Evolutionary conservation across 2,113 vertebrate genomes (phyloP).

Genomic region (Eudyptes chrysolophus): DNA sequence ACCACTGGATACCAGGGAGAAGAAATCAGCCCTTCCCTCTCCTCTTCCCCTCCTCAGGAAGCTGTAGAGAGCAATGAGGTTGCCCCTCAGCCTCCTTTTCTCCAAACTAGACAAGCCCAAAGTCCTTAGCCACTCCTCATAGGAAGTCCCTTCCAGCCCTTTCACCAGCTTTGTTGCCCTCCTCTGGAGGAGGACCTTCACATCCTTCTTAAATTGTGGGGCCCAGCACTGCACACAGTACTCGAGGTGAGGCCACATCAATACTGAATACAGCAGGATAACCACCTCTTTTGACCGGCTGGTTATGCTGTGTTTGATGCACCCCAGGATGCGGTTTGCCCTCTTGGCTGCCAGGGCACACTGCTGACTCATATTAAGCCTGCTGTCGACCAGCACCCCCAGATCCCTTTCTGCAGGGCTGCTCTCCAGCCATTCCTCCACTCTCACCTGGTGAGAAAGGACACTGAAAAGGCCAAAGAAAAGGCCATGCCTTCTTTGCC

Average conservation of each 20-base stretch:
- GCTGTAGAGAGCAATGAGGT: neutral
- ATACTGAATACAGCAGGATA: fast-evolving
- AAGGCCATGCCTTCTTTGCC: neutral
- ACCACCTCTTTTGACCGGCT: neutral
- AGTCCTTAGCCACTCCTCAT: neutral
- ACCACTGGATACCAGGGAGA: no score
- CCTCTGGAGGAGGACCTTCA: neutral
- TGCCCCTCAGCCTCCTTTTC: neutral
- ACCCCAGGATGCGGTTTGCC: neutral
- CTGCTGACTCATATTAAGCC: neutral
- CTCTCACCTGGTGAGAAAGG: neutral
- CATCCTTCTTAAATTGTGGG: neutral
- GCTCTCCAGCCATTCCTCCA: neutral
- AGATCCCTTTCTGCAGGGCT: neutral
- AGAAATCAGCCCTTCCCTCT: neutral
- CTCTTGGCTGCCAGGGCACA: neutral
- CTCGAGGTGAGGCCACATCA: neutral
- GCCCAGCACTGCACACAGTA: no score
- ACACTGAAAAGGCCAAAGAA: neutral
- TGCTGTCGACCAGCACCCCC: no score
- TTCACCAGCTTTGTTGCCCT: neutral
- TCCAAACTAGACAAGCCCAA: neutral
- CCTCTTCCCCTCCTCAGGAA: neutral
- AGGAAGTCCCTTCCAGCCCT: no score
- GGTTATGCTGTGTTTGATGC: neutral